Percentiles rank a stretch among this genome's conserved stretches.
phyloP scores from a whole-genome alignment of 92 coral and sea anemone genomes.

The Parazoanthus atlanticus region DNA sequence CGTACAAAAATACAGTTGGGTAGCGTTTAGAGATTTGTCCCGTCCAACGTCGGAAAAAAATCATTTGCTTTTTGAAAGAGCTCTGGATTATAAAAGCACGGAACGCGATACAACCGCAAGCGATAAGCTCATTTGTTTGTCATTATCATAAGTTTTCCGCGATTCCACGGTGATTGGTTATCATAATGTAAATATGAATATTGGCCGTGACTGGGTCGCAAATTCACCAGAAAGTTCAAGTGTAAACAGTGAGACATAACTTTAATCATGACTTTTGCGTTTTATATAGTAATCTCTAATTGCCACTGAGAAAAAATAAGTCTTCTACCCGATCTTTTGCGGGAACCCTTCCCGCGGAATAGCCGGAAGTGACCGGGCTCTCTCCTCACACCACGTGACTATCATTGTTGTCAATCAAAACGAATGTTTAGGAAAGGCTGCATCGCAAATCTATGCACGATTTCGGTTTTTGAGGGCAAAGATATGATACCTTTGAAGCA shows the following conservation, averaged over 20 bases:
- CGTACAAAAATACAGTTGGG: no score
- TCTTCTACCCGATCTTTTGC: no score
- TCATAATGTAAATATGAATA: no score
- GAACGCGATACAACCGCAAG: not conserved
- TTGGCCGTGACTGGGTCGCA: not conserved
- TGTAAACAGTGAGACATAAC: not conserved
- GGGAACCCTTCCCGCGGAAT: not conserved
- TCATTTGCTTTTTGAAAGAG: not conserved
- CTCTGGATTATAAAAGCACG: not conserved
- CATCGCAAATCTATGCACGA: constrained; percentile 39
- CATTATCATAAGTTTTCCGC: not conserved
- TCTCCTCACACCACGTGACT: constrained; percentile 68
- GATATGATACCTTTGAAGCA: constrained; percentile 58
- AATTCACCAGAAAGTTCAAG: not conserved
- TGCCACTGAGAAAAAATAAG: not conserved
- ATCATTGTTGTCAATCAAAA: constrained; percentile 73
- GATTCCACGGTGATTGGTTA: not conserved
- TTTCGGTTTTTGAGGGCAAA: constrained; percentile 27
- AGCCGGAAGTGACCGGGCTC: constrained; percentile 18
- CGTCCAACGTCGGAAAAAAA: not conserved
- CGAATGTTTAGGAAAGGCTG: constrained; percentile 56
- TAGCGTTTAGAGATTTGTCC: no score
- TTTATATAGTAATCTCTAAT: not conserved
- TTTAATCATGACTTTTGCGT: not conserved
- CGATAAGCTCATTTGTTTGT: not conserved